Conservation (phyloP, 1,140 invertebrate genomes). For the Papilio polyxenes region DNA sequence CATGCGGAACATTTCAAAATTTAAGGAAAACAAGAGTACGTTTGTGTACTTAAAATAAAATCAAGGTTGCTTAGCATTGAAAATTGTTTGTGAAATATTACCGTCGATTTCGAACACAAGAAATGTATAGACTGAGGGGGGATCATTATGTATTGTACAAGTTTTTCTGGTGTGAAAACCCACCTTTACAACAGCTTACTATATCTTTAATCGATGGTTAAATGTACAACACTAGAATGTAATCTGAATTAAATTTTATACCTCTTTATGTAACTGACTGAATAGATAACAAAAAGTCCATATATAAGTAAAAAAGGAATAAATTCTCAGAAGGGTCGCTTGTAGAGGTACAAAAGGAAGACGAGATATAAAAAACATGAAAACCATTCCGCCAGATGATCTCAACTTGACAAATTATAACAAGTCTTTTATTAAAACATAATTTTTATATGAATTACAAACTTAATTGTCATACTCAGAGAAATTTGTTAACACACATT, state of each 20-base stretch:
- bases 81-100: background rate
- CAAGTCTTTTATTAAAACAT: background rate
- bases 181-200: too few species aligned
- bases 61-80: background rate
- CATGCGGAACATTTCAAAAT: background rate
- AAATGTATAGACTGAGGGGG: background rate
- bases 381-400: background rate
- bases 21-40: slow-evolving; percentile 6
- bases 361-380: slow-evolving; percentile 23
- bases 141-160: too few species aligned
- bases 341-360: slow-evolving; percentile 20
- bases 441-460: too few species aligned
- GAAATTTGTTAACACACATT: too few species aligned
- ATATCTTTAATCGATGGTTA: background rate
- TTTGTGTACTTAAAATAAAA: background rate
- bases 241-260: background rate
- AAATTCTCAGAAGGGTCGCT: slow-evolving; percentile 27
- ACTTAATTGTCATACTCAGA: too few species aligned
- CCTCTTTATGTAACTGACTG: background rate
- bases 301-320: background rate
- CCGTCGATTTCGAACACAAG: background rate
- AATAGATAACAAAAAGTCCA: background rate
- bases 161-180: too few species aligned
- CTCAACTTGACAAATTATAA: background rate
- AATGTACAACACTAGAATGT: background rate